Evolutionary conservation across 2,797 vertebrate species (phyloP).

Genomic region (Orientallactaga sibirica): DNA sequence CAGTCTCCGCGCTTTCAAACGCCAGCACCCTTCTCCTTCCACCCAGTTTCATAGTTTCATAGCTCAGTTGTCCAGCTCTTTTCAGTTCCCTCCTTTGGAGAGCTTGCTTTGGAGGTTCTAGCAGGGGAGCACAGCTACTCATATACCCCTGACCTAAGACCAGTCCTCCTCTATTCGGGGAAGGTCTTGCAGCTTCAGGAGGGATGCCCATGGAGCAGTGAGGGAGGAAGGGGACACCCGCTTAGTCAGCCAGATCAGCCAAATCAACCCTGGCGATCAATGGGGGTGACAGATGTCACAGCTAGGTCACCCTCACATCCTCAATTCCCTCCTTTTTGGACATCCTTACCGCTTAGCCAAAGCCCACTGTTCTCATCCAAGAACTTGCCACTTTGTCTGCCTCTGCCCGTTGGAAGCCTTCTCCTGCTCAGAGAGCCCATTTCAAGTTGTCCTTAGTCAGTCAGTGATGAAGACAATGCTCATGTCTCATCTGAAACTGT

Average conservation of each 20-base stretch:
- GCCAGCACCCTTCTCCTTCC: not conserved
- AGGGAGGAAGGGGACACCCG: too few relatives aligned
- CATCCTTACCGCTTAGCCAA: not conserved
- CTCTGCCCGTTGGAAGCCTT: not conserved
- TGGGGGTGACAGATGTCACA: too few relatives aligned
- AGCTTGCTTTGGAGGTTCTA: not conserved
- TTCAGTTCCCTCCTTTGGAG: too few relatives aligned
- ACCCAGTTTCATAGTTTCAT: not conserved
- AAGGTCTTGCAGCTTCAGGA: too few relatives aligned
- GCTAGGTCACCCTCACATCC: not conserved
- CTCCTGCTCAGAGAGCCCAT: not conserved
- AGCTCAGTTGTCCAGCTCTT: too few relatives aligned
- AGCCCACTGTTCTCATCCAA: not conserved
- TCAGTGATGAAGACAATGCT: not conserved
- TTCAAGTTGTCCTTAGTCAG: not conserved
- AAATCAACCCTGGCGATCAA: too few relatives aligned
- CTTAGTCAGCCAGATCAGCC: too few relatives aligned
- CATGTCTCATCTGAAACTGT: not conserved
- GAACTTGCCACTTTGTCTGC: not conserved
- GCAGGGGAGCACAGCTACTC: too few relatives aligned
- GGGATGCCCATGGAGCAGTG: too few relatives aligned
- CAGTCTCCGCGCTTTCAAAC: not conserved
- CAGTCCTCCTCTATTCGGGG: too few relatives aligned
- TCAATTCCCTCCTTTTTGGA: fast-evolving
- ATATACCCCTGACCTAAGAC: too few relatives aligned